Conservation (phyloP, 1,140 invertebrate genomes). For the Diachasmimorpha longicaudata region DNA sequence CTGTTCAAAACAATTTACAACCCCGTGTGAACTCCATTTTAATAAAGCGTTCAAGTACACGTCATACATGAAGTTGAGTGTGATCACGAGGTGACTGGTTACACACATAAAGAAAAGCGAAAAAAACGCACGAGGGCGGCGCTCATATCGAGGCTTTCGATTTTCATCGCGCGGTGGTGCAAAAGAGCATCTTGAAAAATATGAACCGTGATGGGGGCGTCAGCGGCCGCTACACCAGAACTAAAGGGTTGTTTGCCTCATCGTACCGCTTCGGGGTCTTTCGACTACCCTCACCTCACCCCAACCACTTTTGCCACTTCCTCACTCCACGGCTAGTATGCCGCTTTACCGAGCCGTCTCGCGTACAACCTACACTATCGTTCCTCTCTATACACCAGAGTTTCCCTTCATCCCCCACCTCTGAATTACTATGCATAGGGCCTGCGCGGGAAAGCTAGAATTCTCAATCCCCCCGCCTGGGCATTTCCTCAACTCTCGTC, state of each 20-base stretch:
- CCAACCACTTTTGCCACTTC: slow-evolving; percentile 28
- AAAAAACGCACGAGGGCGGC: slow-evolving; percentile 31
- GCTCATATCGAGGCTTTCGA: slow-evolving; percentile 41
- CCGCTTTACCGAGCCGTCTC: background rate
- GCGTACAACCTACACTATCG: background rate
- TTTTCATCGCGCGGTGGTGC: slow-evolving; percentile 29
- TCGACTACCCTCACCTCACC: slow-evolving; percentile 32
- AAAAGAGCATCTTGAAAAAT: slow-evolving; percentile 44
- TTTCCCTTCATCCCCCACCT: slow-evolving; percentile 26
- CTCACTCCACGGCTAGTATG: background rate
- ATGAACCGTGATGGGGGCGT: slow-evolving; percentile 56
- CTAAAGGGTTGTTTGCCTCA: slow-evolving; percentile 62
- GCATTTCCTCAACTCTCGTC: background rate
- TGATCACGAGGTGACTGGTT: slow-evolving; percentile 9
- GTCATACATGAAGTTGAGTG: background rate
- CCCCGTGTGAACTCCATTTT: background rate
- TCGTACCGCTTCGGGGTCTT: slow-evolving; percentile 48
- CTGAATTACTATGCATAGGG: slow-evolving; percentile 59
- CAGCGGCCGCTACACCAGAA: slow-evolving; percentile 60
- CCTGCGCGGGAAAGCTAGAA: slow-evolving; percentile 48
- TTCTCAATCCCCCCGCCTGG: background rate
- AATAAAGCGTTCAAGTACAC: background rate
- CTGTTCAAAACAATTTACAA: background rate
- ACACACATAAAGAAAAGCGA: background rate
- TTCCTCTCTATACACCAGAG: background rate